Conservation (phyloP, 2,888 invertebrate genomes). For the Linhomoeus sp. region DNA sequence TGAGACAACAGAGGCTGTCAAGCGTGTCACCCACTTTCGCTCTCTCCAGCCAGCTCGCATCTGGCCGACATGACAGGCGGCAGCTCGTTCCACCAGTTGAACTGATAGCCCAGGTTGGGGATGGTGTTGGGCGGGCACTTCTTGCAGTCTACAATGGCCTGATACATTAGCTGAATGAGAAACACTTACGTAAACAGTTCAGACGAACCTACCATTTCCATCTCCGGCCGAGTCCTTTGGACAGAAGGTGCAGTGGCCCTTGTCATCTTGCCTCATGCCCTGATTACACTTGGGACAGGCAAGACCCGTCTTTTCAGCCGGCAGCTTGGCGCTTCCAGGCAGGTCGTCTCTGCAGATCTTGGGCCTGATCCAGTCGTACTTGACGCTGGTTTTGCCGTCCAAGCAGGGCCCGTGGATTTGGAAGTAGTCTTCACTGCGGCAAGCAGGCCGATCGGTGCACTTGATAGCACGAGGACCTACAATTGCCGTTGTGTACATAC, state of each 20-base stretch:
- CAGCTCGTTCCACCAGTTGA: slow-evolving; percentile 33
- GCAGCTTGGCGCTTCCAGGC: slow-evolving; percentile 30
- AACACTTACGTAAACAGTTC: background rate
- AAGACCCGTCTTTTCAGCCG: slow-evolving; percentile 18
- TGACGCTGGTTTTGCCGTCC: slow-evolving; percentile 28
- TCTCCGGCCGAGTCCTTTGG: slow-evolving; percentile 31
- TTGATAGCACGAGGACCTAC: slow-evolving; percentile 31
- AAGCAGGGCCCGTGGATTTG: background rate
- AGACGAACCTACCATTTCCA: slow-evolving; percentile 19
- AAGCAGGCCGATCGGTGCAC: slow-evolving; percentile 34
- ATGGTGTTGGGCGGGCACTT: slow-evolving; percentile 34
- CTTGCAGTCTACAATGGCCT: slow-evolving; percentile 20
- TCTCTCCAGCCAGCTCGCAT: slow-evolving; percentile 31
- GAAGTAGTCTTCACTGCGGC: slow-evolving; percentile 36
- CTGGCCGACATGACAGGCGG: slow-evolving; percentile 32
- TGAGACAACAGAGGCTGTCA: background rate
- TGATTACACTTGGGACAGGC: slow-evolving; percentile 38
- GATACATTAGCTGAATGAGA: slow-evolving; percentile 9
- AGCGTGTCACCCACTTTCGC: too few relatives aligned
- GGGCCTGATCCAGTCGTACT: slow-evolving; percentile 38
- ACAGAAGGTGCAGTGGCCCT: slow-evolving; percentile 36
- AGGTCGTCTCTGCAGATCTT: slow-evolving; percentile 35
- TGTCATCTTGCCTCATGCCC: slow-evolving; percentile 33
- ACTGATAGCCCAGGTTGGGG: slow-evolving; percentile 36
- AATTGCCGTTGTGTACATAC: too few relatives aligned